Base-by-base conservation (phyloP, 2,113 vertebrate species). In the Athene noctua region DNA sequence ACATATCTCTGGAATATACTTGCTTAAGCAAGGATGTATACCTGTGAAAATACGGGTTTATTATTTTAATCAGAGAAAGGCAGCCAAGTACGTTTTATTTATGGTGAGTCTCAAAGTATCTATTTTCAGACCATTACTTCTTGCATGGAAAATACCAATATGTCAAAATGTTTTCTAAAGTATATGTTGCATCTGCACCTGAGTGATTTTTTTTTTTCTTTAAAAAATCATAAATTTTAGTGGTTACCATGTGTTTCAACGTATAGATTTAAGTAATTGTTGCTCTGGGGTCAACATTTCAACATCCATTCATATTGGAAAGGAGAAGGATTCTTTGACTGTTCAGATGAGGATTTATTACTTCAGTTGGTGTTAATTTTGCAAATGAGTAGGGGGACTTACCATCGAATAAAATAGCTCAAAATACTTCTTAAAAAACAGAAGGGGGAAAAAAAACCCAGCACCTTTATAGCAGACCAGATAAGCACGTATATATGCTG, bases 261-360 rank as follows among this genome's bases (percentile, higher is more conserved):
- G 18, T 51, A 42, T 25, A 58, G 27, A 44, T 87, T 58, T 36
- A 46, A 66, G 34, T 67, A 62, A 51, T 75, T 86, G 59, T 77
- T 82, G 49, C 78, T 96, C 49, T 90, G 78, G 74, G 62, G 25
- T 80, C 57, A 26, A 3, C 92, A 86, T 86, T 96, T 94, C 88
- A 86, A 4, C 13, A 23, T 70, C 54, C 9, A 4, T 42, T 91
- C 92, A 19, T 67, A 21, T 15, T 74, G 55, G n/a, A 63, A 49
- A 61, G 40, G 44, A 62, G 62, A 29, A 65, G 52, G 54, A 80
- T 73, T 93, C 78, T 87, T 21, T 51, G 32, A n/a, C 51, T 80
- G 55, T 51, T 96, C 22, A 83, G 36, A 40, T 66, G 59, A 58
- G 67, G 51, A 93, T 96, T 86, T 94, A 78, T 90, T 42, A 12